Conservation (phyloP, 2,113 vertebrate species). For the Scomber colias region DNA sequence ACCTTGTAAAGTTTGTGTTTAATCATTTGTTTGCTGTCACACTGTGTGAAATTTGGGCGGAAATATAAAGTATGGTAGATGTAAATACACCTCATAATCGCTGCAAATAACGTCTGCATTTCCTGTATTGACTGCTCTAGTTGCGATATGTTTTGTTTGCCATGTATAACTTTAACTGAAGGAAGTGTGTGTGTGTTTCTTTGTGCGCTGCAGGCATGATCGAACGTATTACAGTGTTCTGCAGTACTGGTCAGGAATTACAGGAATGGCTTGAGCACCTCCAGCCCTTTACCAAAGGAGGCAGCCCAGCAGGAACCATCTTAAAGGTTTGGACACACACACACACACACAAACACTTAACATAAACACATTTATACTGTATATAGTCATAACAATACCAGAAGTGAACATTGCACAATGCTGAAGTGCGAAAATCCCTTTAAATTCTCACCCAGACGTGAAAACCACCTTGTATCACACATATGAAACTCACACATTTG, state of each 20-base stretch:
- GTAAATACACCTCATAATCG: background rate
- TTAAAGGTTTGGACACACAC: conserved; percentile 79
- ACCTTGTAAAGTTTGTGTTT: background rate
- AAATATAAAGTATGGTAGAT: background rate
- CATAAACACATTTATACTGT: background rate
- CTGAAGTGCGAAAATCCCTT: conserved; percentile 48
- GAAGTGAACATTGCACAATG: background rate
- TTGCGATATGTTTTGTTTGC: too few species aligned
- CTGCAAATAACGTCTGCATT: background rate
- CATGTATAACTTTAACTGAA: background rate
- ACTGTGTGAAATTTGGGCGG: background rate
- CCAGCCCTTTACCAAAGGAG: conserved; percentile 89
- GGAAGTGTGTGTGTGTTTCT: conserved; percentile 8
- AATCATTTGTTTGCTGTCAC: background rate
- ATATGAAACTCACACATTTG: background rate
- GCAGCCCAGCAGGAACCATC: conserved; percentile 85
- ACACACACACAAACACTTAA: background rate
- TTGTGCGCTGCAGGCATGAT: conserved; percentile 79
- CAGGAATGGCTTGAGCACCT: conserved; percentile 97
- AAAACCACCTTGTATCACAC: background rate
- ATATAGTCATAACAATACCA: conserved; percentile 35
- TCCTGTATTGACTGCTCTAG: background rate
- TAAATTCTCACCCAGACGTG: conserved; percentile 4
- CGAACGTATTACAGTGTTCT: conserved; percentile 91
- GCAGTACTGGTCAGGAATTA: conserved; percentile 89